Evolutionary conservation across 2,888 invertebrate genomes (phyloP).

Genomic region (Hirtodrosophila confusa): DNA sequence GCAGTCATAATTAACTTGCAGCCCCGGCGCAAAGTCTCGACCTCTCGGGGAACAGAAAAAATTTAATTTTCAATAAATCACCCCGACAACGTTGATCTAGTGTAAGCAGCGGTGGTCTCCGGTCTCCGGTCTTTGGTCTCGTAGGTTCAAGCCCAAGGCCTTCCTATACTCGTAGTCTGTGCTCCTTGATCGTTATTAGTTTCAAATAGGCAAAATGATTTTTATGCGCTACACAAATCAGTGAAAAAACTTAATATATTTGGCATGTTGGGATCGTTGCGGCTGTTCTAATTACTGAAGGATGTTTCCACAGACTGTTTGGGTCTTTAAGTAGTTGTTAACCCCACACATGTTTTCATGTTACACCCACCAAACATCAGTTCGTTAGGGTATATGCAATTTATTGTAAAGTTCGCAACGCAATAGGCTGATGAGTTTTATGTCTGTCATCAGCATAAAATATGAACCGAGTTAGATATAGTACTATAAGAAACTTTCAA

Average conservation of each 20-base stretch:
- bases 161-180: neutral
- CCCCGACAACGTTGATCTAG: slow-evolving; percentile 54
- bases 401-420: neutral
- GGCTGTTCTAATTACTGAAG: slow-evolving; percentile 49
- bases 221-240: slow-evolving; percentile 46
- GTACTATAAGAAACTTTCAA: too few species aligned
- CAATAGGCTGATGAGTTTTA: neutral
- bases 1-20: slow-evolving; percentile 77
- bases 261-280: slow-evolving; percentile 43
- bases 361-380: slow-evolving; percentile 39
- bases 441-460: neutral
- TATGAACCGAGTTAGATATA: too few species aligned
- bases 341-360: slow-evolving; percentile 41
- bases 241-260: slow-evolving; percentile 42
- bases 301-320: slow-evolving; percentile 24
- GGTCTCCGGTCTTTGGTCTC: neutral
- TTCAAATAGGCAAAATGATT: slow-evolving; percentile 21
- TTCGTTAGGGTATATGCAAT: slow-evolving; percentile 13
- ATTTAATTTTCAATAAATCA: slow-evolving; percentile 75
- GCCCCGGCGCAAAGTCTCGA: slow-evolving; percentile 44
- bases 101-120: slow-evolving; percentile 56
- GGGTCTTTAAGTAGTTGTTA: slow-evolving; percentile 41
- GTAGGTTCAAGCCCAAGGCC: neutral
- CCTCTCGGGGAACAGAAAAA: slow-evolving; percentile 37
- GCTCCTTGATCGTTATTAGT: slow-evolving; percentile 22